A percentile compares a stretch with the other conserved stretches of the same genome.
Conservation (phyloP, 2,113 vertebrate species). For the Dicentrarchus labrax region DNA sequence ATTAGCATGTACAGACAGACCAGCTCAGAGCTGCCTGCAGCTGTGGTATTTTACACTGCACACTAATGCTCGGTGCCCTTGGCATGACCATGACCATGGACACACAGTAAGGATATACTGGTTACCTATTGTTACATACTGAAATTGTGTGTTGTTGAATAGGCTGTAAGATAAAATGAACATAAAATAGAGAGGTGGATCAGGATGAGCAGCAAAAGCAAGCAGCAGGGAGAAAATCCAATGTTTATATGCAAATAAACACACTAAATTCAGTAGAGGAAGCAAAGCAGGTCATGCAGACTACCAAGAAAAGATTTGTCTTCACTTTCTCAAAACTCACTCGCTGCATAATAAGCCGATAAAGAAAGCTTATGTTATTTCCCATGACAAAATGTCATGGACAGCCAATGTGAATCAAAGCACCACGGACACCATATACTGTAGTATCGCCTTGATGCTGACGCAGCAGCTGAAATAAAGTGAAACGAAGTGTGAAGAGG, state of each 20-base stretch:
- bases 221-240: not conserved
- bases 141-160: not conserved
- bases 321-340: conserved; percentile 3
- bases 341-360: conserved; percentile 1
- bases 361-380: conserved; percentile 23
- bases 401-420: conserved; percentile 13
- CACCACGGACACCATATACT: not conserved
- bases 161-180: not conserved
- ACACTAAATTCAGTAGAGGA: conserved; percentile 1
- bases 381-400: conserved; percentile 32
- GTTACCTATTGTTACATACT: not conserved
- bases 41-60: not conserved
- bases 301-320: conserved; percentile 12
- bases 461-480: conserved; percentile 49
- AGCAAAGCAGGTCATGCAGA: not conserved
- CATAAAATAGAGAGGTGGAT: not conserved
- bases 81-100: not conserved
- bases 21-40: not conserved
- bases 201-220: not conserved
- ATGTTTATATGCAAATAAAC: conserved; percentile 32
- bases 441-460: conserved; percentile 12
- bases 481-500: conserved; percentile 54
- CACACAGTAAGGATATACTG: not conserved
- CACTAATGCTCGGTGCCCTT: not conserved
- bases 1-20: not conserved